Base-by-base conservation (phyloP, 2,113 vertebrate genomes). In the Limanda limanda region DNA sequence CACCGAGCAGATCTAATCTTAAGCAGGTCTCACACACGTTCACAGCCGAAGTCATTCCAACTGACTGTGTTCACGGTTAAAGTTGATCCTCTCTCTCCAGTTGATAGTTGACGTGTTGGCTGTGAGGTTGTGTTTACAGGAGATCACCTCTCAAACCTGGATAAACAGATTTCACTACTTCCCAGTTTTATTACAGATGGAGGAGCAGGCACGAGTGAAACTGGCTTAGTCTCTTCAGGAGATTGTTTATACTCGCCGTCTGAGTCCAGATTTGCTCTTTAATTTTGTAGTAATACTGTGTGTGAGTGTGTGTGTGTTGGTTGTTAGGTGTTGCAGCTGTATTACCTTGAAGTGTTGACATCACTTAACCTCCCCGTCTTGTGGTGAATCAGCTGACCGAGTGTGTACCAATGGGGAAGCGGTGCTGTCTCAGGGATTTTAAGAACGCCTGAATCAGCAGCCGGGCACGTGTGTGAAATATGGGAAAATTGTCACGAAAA, bases 331-430 rank as follows among this genome's bases (percentile, higher is more conserved):
- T 66, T 52, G 58, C 47, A 37, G 9, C 54, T 56, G 64, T 21
- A 21, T 66, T 31, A 42, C 18, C 18, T 71, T 25, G 17, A 66
- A 24, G 58, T 75, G 80, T 83, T 83, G 85, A 75, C 79, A 45
- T 71, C 79, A 73, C 83, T 71, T 11, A 59, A 78, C 63, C 63
- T 70, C 47, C 47, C 65, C 40, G 58, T 48, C 42, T 71, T 70
- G 68, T 71, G 76, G 77, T 58, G 75, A 79, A 86, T 90, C 88
- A 91, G 88, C 88, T 89, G 89, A 90, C 81, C 23, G 76, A 48
- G 61, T 65, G 63, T 5, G 42, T 66, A 57, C 65, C 68, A 51
- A 83, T 18, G 20, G 71, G 81, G 88, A 86, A 88, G 79, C 66
- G 9, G 4, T 86, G 86, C 88, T 91, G 89, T 74, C 76, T 89